Base-by-base conservation (phyloP, 2,888 invertebrate genomes). In the Megalurothrips usitatus region DNA sequence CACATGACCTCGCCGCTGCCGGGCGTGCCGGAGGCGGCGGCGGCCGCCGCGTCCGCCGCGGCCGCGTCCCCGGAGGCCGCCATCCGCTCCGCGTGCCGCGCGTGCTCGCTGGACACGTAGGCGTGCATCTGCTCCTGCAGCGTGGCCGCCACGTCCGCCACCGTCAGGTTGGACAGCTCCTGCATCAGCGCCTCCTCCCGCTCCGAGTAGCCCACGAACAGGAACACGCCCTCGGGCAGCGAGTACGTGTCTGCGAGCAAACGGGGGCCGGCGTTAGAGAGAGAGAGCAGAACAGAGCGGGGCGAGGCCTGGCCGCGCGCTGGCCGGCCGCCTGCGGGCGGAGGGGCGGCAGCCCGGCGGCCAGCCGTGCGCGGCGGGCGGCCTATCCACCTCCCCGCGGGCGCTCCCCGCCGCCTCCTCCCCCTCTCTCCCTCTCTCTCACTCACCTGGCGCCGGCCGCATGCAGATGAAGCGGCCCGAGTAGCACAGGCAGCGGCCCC, bases 401-500 rank as follows among this genome's bases (percentile, higher is more conserved):
- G 34, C 34, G 34, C 34, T 43, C 34, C 6, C 3, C 34, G 34
- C 6, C 34, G 2, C 34, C 34, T 4, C 34, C 34, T 4, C 34
- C 34, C 6, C 34, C 3, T 2, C 34, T 43, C 34, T 43, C 3
- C 34, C 6, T 2, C 34, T 43, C 3, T 6, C 2, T 28, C 79
- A 84, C 86, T 90, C 89, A 90, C 92, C 91, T 83, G 92, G 91
- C 83, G 91, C 90, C 81, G 96, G 96, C 85, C 95, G 92, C 94
- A 96, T 95, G 89, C 96, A 96, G 88, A 96, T 96, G 88, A 96
- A 96, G 83, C 94, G 92, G 58, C 96, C 96, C 34, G 95, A 95
- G 89, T 96, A 96, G 88, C 96, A 96, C 85, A 96, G 92, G 88
- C 96, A 96, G 82, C 95, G 91, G 75, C 96, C 96, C 75, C 96